These are phyloP conservation scores for Arnoldichthys spilopterus DNA, from an alignment of 2,797 vertebrate species.

Conservation along the genomic window DNA sequence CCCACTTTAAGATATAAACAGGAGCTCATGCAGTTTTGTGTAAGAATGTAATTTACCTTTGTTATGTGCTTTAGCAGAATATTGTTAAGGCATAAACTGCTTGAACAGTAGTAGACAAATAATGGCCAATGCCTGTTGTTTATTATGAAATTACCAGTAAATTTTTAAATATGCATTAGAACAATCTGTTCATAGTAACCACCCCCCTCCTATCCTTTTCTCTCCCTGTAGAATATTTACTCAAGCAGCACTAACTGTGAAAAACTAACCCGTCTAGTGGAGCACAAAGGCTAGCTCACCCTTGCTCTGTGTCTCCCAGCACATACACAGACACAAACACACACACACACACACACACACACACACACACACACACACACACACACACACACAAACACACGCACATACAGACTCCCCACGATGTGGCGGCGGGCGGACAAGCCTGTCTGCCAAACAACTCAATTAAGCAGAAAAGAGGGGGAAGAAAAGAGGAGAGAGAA, in stretches of 20 bases:
- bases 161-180: too few species aligned
- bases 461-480: conserved; percentile 96
- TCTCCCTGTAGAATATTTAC: conserved; percentile 78
- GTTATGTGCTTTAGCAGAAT: too few species aligned
- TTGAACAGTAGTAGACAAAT: too few species aligned
- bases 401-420: conserved; percentile 96
- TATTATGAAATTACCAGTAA: too few species aligned
- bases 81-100: too few species aligned
- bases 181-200: too few species aligned
- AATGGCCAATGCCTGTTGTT: too few species aligned
- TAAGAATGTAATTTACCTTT: too few species aligned
- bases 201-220: conserved; percentile 8
- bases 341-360: conserved; percentile 70
- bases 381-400: conserved; percentile 87
- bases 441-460: conserved; percentile 97
- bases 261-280: conserved; percentile 97
- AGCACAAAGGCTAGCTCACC: conserved; percentile 92
- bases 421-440: conserved; percentile 92
- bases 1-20: too few species aligned
- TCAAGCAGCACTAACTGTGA: conserved; percentile 95
- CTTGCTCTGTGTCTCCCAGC: conserved; percentile 81
- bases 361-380: conserved; percentile 84
- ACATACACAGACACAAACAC: conserved; percentile 80
- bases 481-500: conserved; percentile 80
- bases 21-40: too few species aligned